Base-by-base conservation (phyloP, 1,140 invertebrate genomes). In the Calephelis virginiensis region DNA sequence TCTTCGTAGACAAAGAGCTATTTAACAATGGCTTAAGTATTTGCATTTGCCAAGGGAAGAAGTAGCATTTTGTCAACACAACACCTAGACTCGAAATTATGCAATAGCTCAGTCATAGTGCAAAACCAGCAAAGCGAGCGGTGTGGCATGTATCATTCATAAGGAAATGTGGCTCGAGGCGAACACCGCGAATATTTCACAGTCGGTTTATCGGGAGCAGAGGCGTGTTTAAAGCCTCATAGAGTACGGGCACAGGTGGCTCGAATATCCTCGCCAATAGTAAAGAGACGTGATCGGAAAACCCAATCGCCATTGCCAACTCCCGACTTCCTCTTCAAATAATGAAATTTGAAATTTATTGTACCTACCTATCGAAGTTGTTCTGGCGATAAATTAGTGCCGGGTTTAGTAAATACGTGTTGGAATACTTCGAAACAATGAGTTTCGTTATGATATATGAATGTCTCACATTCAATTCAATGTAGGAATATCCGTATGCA, bases 261-360 rank as follows among this genome's bases (percentile, higher is more conserved):
- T 83, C 79, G 72, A 86, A 89, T 89, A 90, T 86, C 86, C 84
- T 74, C 80, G 78, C 86, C 88, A 89, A 90, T 90, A 89, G 81
- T 85, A 89, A 83, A 77, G 78, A 82, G 88, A 90, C 88, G 86
- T 90, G 88, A 88, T 87, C 85, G 77, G 86, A 85, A 88, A 90
- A 82, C 82, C 76, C 69, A 84, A 89, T 83, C 70, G 82, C 80
- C 78, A 86, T 83, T 86, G 86, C 77, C 81, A 86, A 86, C 80
- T 86, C 81, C 82, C 82, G 83, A 87, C 85, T 85, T 86, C 82
- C 85, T 87, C 81, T 89, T 87, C 85, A 86, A 87, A 89, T 89
- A 89, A 89, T 89, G 86, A 89, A 89, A 89, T 89, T 87, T 89
- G 77, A 86, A 89, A 89, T 87, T 87, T 87, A 87, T 86, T 85